Evolutionary conservation across 92 coral and sea anemone genomes (phyloP).

Genomic region (Isaurus tuberculatus): DNA sequence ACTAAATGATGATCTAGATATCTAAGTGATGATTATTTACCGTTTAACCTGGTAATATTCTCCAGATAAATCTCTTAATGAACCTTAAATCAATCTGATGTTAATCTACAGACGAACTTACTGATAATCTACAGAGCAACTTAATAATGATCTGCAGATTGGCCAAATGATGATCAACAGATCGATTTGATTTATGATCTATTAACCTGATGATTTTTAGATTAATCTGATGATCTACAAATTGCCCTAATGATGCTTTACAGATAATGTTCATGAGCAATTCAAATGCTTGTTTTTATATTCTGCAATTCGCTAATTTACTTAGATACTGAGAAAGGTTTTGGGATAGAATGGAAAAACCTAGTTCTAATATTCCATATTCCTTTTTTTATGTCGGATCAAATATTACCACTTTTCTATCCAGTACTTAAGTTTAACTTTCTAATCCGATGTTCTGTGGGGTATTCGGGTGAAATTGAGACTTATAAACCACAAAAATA

Average conservation of each 20-base stretch:
- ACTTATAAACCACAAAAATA: no score
- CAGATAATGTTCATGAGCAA: neutral
- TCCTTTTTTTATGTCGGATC: no score
- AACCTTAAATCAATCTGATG: neutral
- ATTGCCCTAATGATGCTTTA: neutral
- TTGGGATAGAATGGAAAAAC: no score
- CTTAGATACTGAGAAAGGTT: no score
- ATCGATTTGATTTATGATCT: neutral
- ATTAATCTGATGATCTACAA: neutral
- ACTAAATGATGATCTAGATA: neutral
- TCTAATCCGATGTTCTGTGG: no score
- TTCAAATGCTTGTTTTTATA: no score
- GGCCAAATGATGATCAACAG: neutral
- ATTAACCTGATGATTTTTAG: neutral
- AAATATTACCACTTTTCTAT: no score
- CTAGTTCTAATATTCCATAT: no score
- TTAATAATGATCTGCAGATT: neutral
- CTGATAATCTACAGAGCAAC: neutral
- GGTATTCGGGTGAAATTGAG: no score
- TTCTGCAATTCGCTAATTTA: no score
- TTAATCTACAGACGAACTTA: neutral
- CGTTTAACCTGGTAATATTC: neutral
- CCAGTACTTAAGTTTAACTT: no score
- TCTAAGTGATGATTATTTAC: neutral
- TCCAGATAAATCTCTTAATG: neutral